Base-by-base conservation (phyloP, 2,113 vertebrate genomes). In the Oreochromis spilurus region DNA sequence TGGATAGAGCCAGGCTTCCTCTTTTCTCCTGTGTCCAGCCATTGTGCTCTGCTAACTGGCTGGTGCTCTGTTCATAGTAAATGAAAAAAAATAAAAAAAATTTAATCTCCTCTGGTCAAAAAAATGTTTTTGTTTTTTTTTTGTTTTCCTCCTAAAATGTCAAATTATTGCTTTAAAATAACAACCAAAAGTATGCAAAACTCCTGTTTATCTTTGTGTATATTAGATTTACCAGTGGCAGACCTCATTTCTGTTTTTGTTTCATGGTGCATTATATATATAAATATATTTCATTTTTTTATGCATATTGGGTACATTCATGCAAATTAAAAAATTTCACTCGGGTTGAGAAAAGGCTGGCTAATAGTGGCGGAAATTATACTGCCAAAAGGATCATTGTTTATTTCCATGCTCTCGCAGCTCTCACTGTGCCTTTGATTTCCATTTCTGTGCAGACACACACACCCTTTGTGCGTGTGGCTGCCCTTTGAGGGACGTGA, bases 261-360 rank as follows among this genome's bases (percentile, higher is more conserved):
- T 79, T 48, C 6, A 16, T 43, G 26, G 14, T 77, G 21, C 24
- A 5, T 21, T 52, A 75, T 53, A 72, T 65, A 38, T 75, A 79
- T 21, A 67, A 21, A 75, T 34, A 52, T 29, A 52, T 77, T 52
- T 77, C 26, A 9, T 13, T n/a, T 77, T 43, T 50, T 77, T 45
- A 34, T 52, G 72, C 72, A 62, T 31, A 36, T 45, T 84, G 84
- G 90, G 83, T 89, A 79, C 83, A 82, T 91, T 91, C 86, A 88
- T 79, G 14, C 34, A 55, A 50, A 79, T 45, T 58, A 13, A 38
- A 78, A 45, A 40, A 40, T 0, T 70, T 45, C 45, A 10, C 77
- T 24, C 9, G 4, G 26, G 60, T 83, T 54, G 83, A 82, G 38
- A 31, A 82, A 82, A 84, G n/a, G 34, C 54, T 43, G 34, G 79